Evolutionary conservation across 2,113 vertebrate species (phyloP).

Genomic region (Dasypus novemcinctus): DNA sequence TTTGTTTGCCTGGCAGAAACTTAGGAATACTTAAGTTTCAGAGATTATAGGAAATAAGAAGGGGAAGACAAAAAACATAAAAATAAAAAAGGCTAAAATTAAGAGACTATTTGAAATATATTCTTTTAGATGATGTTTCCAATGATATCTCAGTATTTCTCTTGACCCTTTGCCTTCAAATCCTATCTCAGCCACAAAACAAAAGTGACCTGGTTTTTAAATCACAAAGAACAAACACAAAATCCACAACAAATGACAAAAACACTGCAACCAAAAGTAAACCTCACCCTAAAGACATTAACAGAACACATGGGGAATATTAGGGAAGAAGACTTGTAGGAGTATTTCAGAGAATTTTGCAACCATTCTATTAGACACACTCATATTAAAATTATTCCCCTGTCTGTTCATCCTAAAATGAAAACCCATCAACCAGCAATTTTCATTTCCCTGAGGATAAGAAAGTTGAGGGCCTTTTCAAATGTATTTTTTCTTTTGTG

Average conservation of each 20-base stretch:
- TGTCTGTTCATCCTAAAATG: neutral
- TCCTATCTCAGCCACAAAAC: neutral
- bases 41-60: neutral
- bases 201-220: neutral
- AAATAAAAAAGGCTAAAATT: neutral
- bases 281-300: neutral
- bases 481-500: neutral
- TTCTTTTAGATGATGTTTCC: neutral
- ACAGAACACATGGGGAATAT: neutral
- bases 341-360: neutral
- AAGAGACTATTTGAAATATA: too few relatives aligned
- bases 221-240: neutral
- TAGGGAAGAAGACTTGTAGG: neutral
- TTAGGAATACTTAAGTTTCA: neutral
- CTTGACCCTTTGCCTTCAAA: neutral
- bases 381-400: neutral
- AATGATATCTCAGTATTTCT: neutral
- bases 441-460: neutral
- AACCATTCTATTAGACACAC: neutral
- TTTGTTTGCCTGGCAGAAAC: neutral
- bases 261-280: neutral
- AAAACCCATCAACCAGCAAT: neutral
- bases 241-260: neutral
- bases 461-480: neutral
- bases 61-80: neutral